These are phyloP conservation scores for Orthonyx spaldingii DNA, from an alignment of 2,113 vertebrate genomes.

Conservation along the genomic window DNA sequence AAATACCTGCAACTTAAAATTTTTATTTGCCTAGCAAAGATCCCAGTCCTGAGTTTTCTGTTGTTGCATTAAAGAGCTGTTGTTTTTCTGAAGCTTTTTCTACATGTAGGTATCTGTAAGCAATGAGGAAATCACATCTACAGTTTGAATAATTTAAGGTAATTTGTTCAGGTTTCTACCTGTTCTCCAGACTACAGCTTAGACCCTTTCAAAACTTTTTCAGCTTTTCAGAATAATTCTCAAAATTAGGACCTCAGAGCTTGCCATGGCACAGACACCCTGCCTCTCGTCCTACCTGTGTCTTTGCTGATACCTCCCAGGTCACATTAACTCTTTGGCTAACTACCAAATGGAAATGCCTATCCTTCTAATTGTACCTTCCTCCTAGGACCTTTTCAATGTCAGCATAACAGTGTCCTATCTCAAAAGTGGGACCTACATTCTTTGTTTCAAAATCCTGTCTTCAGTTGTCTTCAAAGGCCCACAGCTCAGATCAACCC, in stretches of 20 bases:
- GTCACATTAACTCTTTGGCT: not conserved
- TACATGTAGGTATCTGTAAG: not conserved
- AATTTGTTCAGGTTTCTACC: not conserved
- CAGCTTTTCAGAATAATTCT: not conserved
- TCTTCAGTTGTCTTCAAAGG: not conserved
- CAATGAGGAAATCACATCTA: not conserved
- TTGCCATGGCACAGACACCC: not conserved
- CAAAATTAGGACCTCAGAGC: not conserved
- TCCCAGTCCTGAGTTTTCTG: not conserved
- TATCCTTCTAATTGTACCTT: not conserved
- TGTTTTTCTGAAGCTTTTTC: not conserved
- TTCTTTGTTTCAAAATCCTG: not conserved
- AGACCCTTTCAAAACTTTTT: not conserved
- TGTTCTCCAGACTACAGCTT: not conserved
- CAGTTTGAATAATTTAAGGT: not conserved
- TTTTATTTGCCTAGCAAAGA: not conserved
- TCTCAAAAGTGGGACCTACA: not conserved
- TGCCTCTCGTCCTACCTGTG: not conserved
- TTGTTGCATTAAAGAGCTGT: not conserved
- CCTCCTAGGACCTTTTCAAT: not conserved
- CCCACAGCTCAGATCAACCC: not conserved
- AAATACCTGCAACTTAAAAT: not conserved
- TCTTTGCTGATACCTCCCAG: not conserved
- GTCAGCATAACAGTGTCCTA: not conserved
- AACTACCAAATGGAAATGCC: not conserved